phyloP scores from a whole-genome alignment of 1,140 invertebrate species.

The Drosophila repleta region DNA sequence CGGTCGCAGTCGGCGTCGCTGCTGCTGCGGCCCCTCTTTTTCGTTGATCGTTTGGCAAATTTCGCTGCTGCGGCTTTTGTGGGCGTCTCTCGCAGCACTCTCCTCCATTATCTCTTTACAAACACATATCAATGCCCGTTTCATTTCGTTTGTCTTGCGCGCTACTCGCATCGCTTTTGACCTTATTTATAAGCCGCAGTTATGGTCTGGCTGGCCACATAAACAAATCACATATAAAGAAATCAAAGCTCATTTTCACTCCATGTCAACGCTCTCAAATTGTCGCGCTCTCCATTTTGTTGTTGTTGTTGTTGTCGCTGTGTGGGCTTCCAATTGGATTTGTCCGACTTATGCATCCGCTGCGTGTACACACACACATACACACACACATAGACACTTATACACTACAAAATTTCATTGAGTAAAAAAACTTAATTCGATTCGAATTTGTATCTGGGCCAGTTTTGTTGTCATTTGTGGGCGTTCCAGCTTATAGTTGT shows the following conservation, averaged over 20 bases:
- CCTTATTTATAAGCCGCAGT: conserved; percentile 65
- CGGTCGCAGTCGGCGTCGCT: conserved; percentile 10
- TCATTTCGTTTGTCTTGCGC: conserved; percentile 26
- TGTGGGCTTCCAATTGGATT: conserved; percentile 23
- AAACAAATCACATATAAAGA: conserved; percentile 75
- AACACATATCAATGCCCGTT: conserved; percentile 74
- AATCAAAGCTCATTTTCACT: conserved; percentile 81
- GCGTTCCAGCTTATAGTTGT: conserved; percentile 30
- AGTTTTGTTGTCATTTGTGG: conserved; percentile 39
- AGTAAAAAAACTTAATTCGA: conserved; percentile 60
- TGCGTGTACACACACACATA: conserved; percentile 53
- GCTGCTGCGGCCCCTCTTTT: conserved; percentile 48
- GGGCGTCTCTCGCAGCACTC: conserved; percentile 64
- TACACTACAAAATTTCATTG: conserved; percentile 43
- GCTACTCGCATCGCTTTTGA: conserved; percentile 54
- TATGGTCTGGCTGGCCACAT: conserved; percentile 65
- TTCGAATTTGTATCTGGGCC: conserved; percentile 69
- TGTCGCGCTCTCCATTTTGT: conserved; percentile 40
- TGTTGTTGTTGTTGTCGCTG: conserved; percentile 28
- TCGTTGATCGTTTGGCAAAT: conserved; percentile 68
- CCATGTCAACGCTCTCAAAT: conserved; percentile 53
- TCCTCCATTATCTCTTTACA: conserved; percentile 51
- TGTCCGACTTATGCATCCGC: conserved; percentile 40
- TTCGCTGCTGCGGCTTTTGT: conserved; percentile 60
- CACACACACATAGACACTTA: conserved; percentile 2